Conservation (phyloP, 2,888 invertebrate species). For the Apodemia mormo region DNA sequence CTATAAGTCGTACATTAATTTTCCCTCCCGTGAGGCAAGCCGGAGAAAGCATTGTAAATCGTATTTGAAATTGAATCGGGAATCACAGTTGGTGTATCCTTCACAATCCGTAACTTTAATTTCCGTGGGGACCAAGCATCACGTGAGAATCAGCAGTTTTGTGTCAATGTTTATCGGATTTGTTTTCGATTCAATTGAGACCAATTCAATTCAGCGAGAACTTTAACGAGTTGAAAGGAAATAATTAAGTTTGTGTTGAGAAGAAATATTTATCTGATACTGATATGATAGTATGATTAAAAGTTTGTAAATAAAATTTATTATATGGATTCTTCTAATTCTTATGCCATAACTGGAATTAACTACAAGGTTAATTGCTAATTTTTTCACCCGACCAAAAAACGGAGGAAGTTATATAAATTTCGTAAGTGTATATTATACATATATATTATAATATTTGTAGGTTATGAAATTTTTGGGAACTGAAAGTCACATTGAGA, state of each 20-base stretch:
- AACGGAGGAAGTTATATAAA: too few relatives aligned
- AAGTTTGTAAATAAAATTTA: too few relatives aligned
- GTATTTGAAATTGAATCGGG: constrained; percentile 26
- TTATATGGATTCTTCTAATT: too few relatives aligned
- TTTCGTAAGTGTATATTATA: too few relatives aligned
- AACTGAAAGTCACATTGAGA: too few relatives aligned
- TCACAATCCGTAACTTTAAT: constrained; percentile 26
- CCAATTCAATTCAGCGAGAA: neutral
- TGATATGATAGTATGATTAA: too few relatives aligned
- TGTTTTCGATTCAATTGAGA: neutral
- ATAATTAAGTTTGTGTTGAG: neutral
- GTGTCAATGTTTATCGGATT: constrained; percentile 4
- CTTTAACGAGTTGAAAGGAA: neutral
- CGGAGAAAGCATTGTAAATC: constrained; percentile 24
- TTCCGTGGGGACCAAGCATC: constrained; percentile 27
- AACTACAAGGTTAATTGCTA: too few relatives aligned
- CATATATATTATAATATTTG: too few relatives aligned
- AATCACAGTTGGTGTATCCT: constrained; percentile 21
- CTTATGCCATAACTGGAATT: too few relatives aligned
- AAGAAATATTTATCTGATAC: too few relatives aligned
- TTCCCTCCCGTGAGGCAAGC: neutral
- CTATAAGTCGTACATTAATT: neutral
- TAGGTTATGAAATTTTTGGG: too few relatives aligned
- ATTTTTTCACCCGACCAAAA: too few relatives aligned
- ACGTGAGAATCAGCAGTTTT: constrained; percentile 22